Evolutionary conservation across 2,113 vertebrate genomes (phyloP).

Genomic region (Campylorhamphus procurvoides): DNA sequence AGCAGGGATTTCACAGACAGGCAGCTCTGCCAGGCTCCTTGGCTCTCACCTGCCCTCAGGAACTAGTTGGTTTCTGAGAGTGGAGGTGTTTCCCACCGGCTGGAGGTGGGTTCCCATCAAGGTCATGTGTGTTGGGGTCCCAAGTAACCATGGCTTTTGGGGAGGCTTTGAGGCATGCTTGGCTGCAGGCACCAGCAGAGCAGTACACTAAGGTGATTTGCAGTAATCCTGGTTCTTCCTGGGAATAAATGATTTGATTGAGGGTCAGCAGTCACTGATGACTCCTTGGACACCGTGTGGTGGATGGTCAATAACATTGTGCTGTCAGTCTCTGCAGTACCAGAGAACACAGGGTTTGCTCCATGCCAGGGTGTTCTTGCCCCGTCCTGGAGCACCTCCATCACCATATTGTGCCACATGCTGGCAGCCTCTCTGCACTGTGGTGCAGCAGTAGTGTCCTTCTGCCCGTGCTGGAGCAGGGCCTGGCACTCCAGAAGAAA

Average conservation of each 20-base stretch:
- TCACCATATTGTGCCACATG: accelerated
- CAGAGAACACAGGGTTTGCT: background rate
- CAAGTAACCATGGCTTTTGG: accelerated
- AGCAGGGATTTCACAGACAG: background rate
- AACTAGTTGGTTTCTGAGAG: background rate
- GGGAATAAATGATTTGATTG: background rate
- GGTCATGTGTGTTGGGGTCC: background rate
- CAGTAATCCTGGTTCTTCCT: background rate
- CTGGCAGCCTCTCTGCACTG: background rate
- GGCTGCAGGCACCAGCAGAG: background rate
- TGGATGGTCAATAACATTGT: background rate
- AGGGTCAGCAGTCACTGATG: background rate
- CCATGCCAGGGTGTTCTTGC: background rate
- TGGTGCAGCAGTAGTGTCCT: background rate
- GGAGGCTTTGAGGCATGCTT: background rate
- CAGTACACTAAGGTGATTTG: background rate
- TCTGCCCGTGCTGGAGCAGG: background rate
- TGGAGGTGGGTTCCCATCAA: background rate
- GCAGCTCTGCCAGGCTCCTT: background rate
- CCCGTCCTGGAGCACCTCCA: background rate
- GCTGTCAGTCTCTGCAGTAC: background rate
- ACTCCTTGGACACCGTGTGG: background rate
- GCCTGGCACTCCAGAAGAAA: background rate
- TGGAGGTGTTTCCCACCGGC: background rate
- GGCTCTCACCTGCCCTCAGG: background rate